phyloP scores from a whole-genome alignment of 1,140 invertebrate species.

The Mamestra configurata region DNA sequence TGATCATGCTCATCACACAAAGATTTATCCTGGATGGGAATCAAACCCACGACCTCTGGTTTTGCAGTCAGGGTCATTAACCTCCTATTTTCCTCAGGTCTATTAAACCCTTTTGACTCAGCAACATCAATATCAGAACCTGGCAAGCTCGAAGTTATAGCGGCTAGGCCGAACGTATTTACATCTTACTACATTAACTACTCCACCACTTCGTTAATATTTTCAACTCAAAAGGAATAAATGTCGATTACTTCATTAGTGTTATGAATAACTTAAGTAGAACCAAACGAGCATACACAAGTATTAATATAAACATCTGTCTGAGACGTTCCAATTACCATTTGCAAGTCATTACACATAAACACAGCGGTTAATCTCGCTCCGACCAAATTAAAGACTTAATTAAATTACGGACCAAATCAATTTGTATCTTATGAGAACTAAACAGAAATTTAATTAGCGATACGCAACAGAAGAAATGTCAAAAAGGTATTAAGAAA shows the following conservation, averaged over 20 bases:
- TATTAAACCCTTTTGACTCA: constrained; percentile 22
- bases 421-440: constrained; percentile 76
- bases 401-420: constrained; percentile 79
- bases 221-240: constrained; percentile 20
- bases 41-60: too few relatives aligned
- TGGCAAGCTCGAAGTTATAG: neutral
- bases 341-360: constrained; percentile 53
- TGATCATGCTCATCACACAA: too few relatives aligned
- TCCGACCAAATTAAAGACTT: constrained; percentile 57
- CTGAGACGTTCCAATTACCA: constrained; percentile 47
- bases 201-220: neutral
- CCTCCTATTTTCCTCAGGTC: too few relatives aligned
- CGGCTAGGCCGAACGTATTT: neutral
- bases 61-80: too few relatives aligned
- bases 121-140: constrained; percentile 8
- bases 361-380: constrained; percentile 50
- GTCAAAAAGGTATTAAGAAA: constrained; percentile 76
- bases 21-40: too few relatives aligned
- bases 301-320: constrained; percentile 55
- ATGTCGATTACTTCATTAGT: constrained; percentile 46
- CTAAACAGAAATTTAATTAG: constrained; percentile 80
- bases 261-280: constrained; percentile 46
- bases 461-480: constrained; percentile 75
- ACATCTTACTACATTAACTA: constrained; percentile 1
- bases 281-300: constrained; percentile 15